These are phyloP conservation scores for Fulmarus glacialis DNA, from an alignment of 2,113 vertebrate genomes.

Conservation along the genomic window DNA sequence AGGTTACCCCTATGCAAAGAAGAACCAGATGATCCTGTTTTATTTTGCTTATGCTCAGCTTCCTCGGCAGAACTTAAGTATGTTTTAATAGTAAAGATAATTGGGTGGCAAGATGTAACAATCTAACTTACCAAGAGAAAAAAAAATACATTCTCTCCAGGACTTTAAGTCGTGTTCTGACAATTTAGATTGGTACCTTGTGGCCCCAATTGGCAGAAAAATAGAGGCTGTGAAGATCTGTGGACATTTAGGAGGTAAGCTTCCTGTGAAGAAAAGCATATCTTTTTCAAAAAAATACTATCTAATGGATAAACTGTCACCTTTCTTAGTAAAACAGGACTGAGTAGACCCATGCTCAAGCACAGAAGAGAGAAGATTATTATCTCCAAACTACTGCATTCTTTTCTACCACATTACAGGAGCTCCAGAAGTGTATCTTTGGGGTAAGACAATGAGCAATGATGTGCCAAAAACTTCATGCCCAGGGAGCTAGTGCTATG, in stretches of 20 bases:
- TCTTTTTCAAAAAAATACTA: neutral
- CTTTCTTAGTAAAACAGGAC: neutral
- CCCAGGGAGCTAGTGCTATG: neutral
- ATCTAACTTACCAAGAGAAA: neutral
- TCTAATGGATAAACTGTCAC: neutral
- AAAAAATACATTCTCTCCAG: neutral
- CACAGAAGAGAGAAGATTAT: neutral
- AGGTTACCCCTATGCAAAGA: neutral
- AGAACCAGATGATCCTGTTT: constrained; percentile 52
- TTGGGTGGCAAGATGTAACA: neutral
- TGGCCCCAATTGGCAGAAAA: fast-evolving
- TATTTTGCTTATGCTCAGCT: constrained; percentile 17
- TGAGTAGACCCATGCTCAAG: neutral
- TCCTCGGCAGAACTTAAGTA: neutral
- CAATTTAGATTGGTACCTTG: neutral
- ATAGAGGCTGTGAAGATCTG: neutral
- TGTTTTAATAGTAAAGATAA: neutral
- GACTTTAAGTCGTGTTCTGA: neutral
- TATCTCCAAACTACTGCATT: neutral
- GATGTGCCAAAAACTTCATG: neutral
- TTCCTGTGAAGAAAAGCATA: neutral
- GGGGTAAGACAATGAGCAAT: neutral
- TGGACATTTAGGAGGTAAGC: neutral
- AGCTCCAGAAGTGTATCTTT: neutral
- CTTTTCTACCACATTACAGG: neutral